Evolutionary conservation across 2,888 invertebrate genomes (phyloP).

Genomic region (Eurois occulta): DNA sequence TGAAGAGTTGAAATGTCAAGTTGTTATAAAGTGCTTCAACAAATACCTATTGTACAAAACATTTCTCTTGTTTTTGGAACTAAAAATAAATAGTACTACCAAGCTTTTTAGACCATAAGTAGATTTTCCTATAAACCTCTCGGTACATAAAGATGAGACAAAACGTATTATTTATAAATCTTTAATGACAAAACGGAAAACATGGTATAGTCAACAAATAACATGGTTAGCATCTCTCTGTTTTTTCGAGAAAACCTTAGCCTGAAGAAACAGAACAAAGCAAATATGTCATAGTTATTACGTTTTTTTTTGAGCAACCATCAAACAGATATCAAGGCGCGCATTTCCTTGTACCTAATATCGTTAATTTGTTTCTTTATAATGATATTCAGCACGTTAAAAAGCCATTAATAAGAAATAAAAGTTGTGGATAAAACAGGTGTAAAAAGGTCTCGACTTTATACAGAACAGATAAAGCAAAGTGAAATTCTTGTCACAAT

Average conservation of each 20-base stretch:
- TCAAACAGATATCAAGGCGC: constrained; percentile 13
- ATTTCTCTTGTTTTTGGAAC: background rate
- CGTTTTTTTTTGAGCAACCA: constrained; percentile 14
- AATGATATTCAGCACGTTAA: constrained; percentile 43
- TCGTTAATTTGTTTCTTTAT: constrained; percentile 25
- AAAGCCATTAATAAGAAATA: constrained; percentile 58
- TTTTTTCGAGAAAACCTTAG: background rate
- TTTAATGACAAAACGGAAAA: background rate
- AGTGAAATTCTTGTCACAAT: constrained; percentile 14
- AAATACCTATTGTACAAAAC: background rate
- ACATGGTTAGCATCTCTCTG: background rate
- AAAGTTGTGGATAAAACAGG: constrained; percentile 41
- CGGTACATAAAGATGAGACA: background rate
- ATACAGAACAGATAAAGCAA: constrained; percentile 31
- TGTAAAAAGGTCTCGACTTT: constrained; percentile 30
- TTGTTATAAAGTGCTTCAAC: background rate
- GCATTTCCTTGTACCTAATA: constrained; percentile 20
- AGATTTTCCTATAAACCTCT: background rate
- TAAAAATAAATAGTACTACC: background rate
- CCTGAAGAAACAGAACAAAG: background rate
- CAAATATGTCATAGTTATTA: constrained; percentile 12
- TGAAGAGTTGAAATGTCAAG: background rate
- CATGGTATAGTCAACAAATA: constrained; percentile 12
- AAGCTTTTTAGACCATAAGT: background rate
- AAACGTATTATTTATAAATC: background rate